Base-by-base conservation (phyloP, 2,113 vertebrate genomes). In the Collichthys lucidus region DNA sequence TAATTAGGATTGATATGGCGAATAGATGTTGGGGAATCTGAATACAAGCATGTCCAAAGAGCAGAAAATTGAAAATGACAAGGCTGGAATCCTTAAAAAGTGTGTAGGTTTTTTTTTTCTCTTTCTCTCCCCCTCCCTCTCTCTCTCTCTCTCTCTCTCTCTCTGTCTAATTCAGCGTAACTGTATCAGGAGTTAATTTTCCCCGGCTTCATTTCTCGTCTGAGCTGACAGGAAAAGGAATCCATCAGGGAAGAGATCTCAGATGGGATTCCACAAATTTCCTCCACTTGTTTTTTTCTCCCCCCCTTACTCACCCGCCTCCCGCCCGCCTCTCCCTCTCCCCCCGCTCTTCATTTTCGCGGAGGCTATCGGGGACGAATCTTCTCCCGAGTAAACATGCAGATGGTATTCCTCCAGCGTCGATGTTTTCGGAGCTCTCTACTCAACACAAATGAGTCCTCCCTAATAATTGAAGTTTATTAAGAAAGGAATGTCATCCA, bases 21-120 rank as follows among this genome's bases (percentile, higher is more conserved):
- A 98, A 97, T 97, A 97, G 98, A 98, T 99, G 98, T 99, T 98
- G 96, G 97, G 97, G 97, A 98, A 98, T 98, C 98, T 98, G 97
- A 98, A 99, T 99, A 99, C 98, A 99, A 98, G 98, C 98, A 99
- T 99, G 98, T 99, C 98, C 98, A 99, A 99, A 97, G 97, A 99
- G 98, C 98, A 99, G 97, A 99, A 99, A 98, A 99, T 99, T 99
- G 97, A 97, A 99, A 99, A 99, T 98, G 98, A 99, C 98, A 99
- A 99, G 98, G 97, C 97, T 98, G 96, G 97, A 98, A 98, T 98
- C 96, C 97, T 98, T 96, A 98, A 98, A 97, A 98, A 98, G 97
- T 98, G 95, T 96, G 94, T 89, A 82, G 86, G 17, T 55, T 79
- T 90, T 86, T 86, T 95, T 93, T 95, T 40, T 40, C 8, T 7